Evolutionary conservation across 1,140 invertebrate genomes (phyloP), one percentile per base, ranked within the genome.

Genomic region (Trissolcus basalis): DNA sequence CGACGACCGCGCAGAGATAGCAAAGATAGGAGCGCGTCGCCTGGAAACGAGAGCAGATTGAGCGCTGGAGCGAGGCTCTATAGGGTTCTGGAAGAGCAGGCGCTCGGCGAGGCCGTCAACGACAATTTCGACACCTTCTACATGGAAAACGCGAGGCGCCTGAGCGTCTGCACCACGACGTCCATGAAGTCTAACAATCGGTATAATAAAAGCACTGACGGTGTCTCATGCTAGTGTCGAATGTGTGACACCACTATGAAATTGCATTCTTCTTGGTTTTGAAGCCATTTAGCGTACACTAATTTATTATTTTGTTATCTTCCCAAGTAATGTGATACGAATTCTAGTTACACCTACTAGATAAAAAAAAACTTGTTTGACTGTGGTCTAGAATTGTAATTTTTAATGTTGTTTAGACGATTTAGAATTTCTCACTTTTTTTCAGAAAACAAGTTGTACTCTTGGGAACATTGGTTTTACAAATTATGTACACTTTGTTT

Each of bases 1-100:
- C 79, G 79, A 8, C 77, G 81, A 61, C 33, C 49, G 45, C 75
- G 73, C 43, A 81, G 72, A 68, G 80, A 84, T 8, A 74, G 60
- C n/a, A 82, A 78, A 54, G 77, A 81, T 35, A 71, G 61, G 33
- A 78, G 74, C 47, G 81, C 83, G 13, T 83, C 81, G 7, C 64
- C 79, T 35, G 82, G 78, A 8, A 77, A 80, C 16, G 81, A 85
- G 8, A 85, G 83, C 65, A 81, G 83, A 61, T 61, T 84, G 10
- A 83, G 77, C 64, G 81, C 84, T n/a, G 83, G 85, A 11, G 84
- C 87, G 6, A 73, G 85, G 35, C 74, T 89, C 0, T 89, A 88
- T 67, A 80, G 86, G 54, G 83, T 89, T 1, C 81, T 89, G 58
- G 88, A 89, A 58, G 88, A 89, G 59, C 83, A 85, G 33, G 82